Conservation (phyloP, 2,797 vertebrate species). For the Lindbergichthys nudifrons region DNA sequence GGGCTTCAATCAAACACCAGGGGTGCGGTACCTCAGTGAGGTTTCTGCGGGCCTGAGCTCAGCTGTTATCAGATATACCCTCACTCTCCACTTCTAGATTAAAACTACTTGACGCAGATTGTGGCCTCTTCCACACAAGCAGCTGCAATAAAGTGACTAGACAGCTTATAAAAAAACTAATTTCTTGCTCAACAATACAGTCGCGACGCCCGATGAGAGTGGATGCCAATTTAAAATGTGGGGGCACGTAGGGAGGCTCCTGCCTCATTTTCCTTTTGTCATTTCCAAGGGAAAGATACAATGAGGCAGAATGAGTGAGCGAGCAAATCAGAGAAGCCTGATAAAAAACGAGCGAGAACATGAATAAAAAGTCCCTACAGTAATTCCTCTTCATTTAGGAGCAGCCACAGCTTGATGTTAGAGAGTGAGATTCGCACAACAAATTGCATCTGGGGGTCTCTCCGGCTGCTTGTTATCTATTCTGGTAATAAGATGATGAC, state of each 20-base stretch:
- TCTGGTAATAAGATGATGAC: conserved; percentile 53
- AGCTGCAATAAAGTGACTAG: conserved; percentile 66
- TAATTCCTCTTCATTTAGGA: conserved; percentile 77
- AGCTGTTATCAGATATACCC: conserved; percentile 60
- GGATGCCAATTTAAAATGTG: conserved; percentile 72
- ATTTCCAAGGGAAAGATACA: conserved; percentile 60
- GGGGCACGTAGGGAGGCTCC: conserved; percentile 36
- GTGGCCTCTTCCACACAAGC: conserved; percentile 59
- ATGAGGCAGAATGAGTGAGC: conserved; percentile 36
- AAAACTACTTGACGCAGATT: conserved; percentile 50
- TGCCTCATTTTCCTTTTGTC: conserved; percentile 68
- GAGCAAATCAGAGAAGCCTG: conserved; percentile 41
- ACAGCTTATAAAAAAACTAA: conserved; percentile 65
- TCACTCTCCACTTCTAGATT: conserved; percentile 59
- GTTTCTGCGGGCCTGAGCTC: conserved; percentile 48
- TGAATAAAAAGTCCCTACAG: conserved; percentile 42
- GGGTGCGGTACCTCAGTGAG: conserved; percentile 41
- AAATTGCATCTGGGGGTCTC: conserved; percentile 69
- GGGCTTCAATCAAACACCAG: conserved; percentile 54
- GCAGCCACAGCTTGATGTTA: conserved; percentile 52
- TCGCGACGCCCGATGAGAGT: conserved; percentile 37
- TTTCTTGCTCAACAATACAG: conserved; percentile 67
- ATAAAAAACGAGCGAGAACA: conserved; percentile 37
- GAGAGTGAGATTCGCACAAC: conserved; percentile 60
- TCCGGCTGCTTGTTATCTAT: conserved; percentile 61